Percentiles rank a stretch among this genome's conserved stretches.
Evolutionary conservation across 2,888 invertebrate species (phyloP).

Genomic region (Kuschelorhynchus macadamiae): DNA sequence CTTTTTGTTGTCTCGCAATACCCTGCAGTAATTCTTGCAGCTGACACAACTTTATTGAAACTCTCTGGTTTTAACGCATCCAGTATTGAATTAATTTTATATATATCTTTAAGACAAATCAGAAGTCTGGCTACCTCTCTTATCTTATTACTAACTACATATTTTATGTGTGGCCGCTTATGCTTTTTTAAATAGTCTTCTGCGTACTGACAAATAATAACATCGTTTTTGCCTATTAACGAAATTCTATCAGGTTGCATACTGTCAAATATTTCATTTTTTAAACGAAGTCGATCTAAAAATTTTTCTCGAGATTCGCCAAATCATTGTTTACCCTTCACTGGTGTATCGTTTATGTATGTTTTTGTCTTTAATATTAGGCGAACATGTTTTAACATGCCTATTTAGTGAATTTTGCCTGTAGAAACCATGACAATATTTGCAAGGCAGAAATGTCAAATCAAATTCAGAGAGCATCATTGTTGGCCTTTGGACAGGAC

Average conservation of each 20-base stretch:
- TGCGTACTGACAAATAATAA: too few species aligned
- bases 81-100: slow-evolving; percentile 36
- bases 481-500: slow-evolving; percentile 51
- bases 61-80: slow-evolving; percentile 40
- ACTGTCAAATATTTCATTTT: slow-evolving; percentile 53
- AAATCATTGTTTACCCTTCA: slow-evolving; percentile 48
- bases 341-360: slow-evolving; percentile 37
- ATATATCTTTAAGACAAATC: slow-evolving; percentile 46
- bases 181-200: too few species aligned
- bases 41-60: slow-evolving; percentile 50
- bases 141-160: slow-evolving; percentile 49
- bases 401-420: slow-evolving; percentile 34
- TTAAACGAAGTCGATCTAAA: slow-evolving; percentile 50
- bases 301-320: slow-evolving; percentile 45
- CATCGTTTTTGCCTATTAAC: too few species aligned
- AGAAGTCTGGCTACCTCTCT: slow-evolving; percentile 55
- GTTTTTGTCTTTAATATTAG: slow-evolving; percentile 25
- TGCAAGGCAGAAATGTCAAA: slow-evolving; percentile 46
- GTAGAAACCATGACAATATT: slow-evolving; percentile 52
- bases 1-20: slow-evolving; percentile 46
- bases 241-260: slow-evolving; percentile 43
- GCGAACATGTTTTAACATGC: slow-evolving; percentile 47
- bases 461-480: background rate
- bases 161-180: too few species aligned
- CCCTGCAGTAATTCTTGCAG: slow-evolving; percentile 45